These are phyloP conservation scores for Eristalis intricaria DNA, from an alignment of 2,888 invertebrate genomes.

Conservation along the genomic window DNA sequence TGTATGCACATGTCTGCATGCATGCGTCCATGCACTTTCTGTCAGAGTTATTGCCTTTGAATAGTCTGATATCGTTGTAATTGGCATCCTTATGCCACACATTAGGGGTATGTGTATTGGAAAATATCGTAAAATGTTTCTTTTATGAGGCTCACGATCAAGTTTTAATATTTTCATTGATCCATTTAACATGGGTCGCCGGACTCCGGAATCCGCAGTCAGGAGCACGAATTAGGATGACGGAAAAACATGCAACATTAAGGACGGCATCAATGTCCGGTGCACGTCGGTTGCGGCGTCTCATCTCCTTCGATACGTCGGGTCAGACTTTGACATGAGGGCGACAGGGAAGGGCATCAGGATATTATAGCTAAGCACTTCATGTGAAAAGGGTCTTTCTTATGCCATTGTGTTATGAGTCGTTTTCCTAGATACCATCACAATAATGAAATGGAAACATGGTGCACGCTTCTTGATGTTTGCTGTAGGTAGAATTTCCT, in stretches of 20 bases:
- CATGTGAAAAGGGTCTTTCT: conserved; percentile 3
- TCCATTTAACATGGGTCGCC: neutral
- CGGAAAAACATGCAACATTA: neutral
- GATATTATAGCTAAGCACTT: conserved; percentile 10
- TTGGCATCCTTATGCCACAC: neutral
- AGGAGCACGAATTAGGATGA: neutral
- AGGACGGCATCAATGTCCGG: neutral
- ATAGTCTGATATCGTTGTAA: neutral
- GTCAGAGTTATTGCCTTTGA: neutral
- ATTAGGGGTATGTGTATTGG: neutral
- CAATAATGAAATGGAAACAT: neutral
- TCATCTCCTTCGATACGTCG: conserved; percentile 10
- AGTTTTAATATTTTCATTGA: conserved; percentile 1
- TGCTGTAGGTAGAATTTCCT: conserved; percentile 10
- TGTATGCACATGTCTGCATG: neutral
- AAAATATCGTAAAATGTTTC: neutral
- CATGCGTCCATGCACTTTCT: neutral
- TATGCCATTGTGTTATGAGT: neutral
- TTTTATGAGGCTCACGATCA: conserved; percentile 12
- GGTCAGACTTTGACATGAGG: conserved; percentile 4
- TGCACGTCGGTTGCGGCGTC: neutral
- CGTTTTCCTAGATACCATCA: neutral
- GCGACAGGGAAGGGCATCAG: conserved; percentile 1
- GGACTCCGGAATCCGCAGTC: neutral
- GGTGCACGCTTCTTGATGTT: neutral